Conservation (phyloP, 53 echinoderm and acorn worm species). For the Glandiceps talaboti region DNA sequence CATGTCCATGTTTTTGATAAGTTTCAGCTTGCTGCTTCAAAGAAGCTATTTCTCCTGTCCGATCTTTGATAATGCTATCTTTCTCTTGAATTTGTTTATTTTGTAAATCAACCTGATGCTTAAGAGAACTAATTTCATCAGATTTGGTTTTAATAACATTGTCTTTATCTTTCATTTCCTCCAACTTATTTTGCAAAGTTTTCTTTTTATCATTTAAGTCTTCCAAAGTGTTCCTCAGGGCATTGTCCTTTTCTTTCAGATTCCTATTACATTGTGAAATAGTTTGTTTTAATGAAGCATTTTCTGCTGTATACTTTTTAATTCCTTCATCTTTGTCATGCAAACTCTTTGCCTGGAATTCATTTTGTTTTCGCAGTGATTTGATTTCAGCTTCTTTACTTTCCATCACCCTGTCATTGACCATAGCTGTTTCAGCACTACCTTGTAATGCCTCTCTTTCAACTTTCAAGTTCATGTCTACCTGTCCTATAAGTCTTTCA, state of each 20-base stretch:
- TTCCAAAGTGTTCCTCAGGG: neutral
- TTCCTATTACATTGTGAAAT: slow-evolving; percentile 15
- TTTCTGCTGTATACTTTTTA: slow-evolving; percentile 15
- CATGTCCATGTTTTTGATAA: slow-evolving; percentile 16
- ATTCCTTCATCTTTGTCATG: slow-evolving; percentile 5
- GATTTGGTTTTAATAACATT: neutral
- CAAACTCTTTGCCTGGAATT: slow-evolving; percentile 12
- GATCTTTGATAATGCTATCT: neutral
- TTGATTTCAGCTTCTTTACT: slow-evolving; percentile 33
- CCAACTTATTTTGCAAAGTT: slow-evolving; percentile 1
- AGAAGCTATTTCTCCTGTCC: neutral
- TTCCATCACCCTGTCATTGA: slow-evolving; percentile 19
- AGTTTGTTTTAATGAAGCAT: slow-evolving; percentile 28
- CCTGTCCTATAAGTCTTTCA: neutral
- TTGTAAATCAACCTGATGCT: neutral
- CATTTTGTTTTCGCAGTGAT: slow-evolving; percentile 22
- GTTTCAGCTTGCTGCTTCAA: neutral
- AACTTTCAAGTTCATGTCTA: neutral
- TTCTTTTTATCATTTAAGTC: neutral
- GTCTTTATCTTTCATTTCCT: neutral
- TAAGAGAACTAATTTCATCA: neutral
- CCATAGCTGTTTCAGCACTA: slow-evolving; percentile 13
- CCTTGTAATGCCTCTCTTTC: neutral
- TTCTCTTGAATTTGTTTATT: neutral
- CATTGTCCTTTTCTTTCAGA: slow-evolving; percentile 14